These are phyloP conservation scores for Chelmon rostratus DNA, from an alignment of 2,797 vertebrate genomes.

Conservation along the genomic window DNA sequence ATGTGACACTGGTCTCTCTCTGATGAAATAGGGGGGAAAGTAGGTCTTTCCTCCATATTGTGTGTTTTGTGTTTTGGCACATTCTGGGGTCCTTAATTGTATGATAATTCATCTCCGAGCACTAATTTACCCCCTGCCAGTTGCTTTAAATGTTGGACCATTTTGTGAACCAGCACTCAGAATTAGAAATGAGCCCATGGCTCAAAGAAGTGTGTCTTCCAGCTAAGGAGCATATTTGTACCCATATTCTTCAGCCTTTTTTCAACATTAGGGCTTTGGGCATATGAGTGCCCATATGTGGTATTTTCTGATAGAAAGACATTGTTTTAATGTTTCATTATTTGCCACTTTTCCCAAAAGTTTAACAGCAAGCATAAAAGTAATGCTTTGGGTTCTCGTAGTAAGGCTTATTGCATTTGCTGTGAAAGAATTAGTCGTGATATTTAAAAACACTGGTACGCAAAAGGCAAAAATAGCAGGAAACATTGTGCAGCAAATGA, in stretches of 20 bases:
- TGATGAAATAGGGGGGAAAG: slow-evolving; percentile 72
- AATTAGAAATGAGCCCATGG: slow-evolving; percentile 92
- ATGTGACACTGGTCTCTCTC: slow-evolving; percentile 40
- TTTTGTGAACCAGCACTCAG: slow-evolving; percentile 89
- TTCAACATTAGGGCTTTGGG: slow-evolving; percentile 73
- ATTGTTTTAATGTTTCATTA: slow-evolving; percentile 38
- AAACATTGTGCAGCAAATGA: slow-evolving; percentile 55
- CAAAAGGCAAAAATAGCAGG: slow-evolving; percentile 32
- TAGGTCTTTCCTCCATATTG: slow-evolving; percentile 86
- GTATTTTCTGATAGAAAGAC: slow-evolving; percentile 61
- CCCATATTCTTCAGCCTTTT: slow-evolving; percentile 78
- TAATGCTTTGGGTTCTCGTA: slow-evolving; percentile 17
- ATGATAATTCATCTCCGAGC: slow-evolving; percentile 95
- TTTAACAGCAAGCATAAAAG: slow-evolving; percentile 9
- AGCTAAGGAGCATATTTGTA: slow-evolving; percentile 86
- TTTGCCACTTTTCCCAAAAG: slow-evolving; percentile 23
- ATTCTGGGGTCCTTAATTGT: slow-evolving; percentile 93
- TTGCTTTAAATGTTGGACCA: slow-evolving; percentile 87
- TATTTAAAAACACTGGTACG: slow-evolving; percentile 24
- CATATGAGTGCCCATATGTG: slow-evolving; percentile 80
- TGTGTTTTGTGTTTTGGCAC: slow-evolving; percentile 88
- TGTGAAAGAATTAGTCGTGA: not conserved
- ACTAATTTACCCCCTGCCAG: slow-evolving; percentile 96
- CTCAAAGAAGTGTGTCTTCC: slow-evolving; percentile 82
- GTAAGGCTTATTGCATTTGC: not conserved